Evolutionary conservation across 2,113 vertebrate species (phyloP), one percentile per base, ranked within the genome.

Genomic region (Climacteris rufus): DNA sequence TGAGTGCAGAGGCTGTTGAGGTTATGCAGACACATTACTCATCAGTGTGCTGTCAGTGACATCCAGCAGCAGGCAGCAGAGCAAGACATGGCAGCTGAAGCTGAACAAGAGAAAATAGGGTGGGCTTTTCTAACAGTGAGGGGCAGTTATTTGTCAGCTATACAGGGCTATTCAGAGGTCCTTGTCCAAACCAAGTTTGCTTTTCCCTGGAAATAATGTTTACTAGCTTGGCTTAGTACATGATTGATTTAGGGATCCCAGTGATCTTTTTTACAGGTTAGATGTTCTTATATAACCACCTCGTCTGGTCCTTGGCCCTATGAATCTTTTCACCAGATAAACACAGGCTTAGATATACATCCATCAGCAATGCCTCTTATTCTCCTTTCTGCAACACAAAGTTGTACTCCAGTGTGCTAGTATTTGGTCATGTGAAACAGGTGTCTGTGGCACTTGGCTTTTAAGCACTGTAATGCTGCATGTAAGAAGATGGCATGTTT

Each of bases 301-400:
- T 71, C 0, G 0, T 68, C 74, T 66, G 40, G n/a, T 79, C 50
- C 60, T 88, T 0, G 0, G 39, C 27, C 31, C 37, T 1, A 7
- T 65, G 75, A 91, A 69, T 91, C 53, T 85, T 82, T 72, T 70
- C 40, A 40, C 23, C 19, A 61, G n/a, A 53, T 40, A 44, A 93
- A 79, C 30, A 70, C 27, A 53, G n/a, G 33, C 13, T 56, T 56
- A 56, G 50, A 8, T 33, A 39, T 24, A 14, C 33, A 60, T 40
- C 30, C 5, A 0, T 74, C 21, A 64, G 5, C 3, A 13, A 30
- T 28, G 21, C 21, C 13, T 37, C 64, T n/a, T 17, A 1, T 76
- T 78, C 53, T 82, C 42, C 31, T 87, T 53, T 68, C 31, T 53
- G 21, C 57, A 60, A 40, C 1, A 6, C 42, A n/a, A 57, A 68